Base-by-base conservation (phyloP, 2,797 vertebrate species). In the Florisuga fusca region DNA sequence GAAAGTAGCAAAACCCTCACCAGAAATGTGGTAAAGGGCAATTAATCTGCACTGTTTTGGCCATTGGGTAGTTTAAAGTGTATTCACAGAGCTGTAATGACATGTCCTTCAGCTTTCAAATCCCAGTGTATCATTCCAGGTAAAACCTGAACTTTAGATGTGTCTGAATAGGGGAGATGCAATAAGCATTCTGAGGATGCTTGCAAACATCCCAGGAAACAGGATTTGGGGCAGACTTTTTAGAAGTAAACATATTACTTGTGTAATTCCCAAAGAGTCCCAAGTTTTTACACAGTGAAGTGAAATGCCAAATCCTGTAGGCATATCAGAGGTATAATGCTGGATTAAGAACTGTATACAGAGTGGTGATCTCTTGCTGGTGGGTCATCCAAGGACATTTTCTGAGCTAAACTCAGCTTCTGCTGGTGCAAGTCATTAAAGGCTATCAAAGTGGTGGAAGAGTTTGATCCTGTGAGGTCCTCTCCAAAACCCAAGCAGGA, bases 151-250 rank as follows among this genome's bases (percentile, higher is more conserved):
- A 31, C 8, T 74, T 26, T 13, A 58, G 48, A 66, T 58, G 36
- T 76, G 71, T 82, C 71, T 85, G 68, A 84, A 27, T 12, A 10
- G 10, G 1, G 7, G 16, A 78, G 38, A 38, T 68, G 61, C 26
- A 64, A 1, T 15, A n/a, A 90, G 26, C 71, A 41, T 87, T 71
- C 50, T 33, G 15, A 57, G 48, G 66, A 53, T 29, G 46, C 50
- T 87, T 89, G 29, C 63, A 95, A 94, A 87, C 83, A 87, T 88
- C 62, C 63, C 53, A 74, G 71, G 29, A 91, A 91, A 86, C 71
- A 90, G 95, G 87, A 93, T 88, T 57, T 43, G 36, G 89, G 64
- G n/a, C 77, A 94, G 93, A 82, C 89, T 33, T 62, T 18, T 88
- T 10, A 33, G 77, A 74, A 71, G 27, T 62, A 95, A 94, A 91